These are phyloP conservation scores for Xiphorhynchus erythropygius DNA, from an alignment of 2,797 vertebrate genomes.

Conservation along the genomic window DNA sequence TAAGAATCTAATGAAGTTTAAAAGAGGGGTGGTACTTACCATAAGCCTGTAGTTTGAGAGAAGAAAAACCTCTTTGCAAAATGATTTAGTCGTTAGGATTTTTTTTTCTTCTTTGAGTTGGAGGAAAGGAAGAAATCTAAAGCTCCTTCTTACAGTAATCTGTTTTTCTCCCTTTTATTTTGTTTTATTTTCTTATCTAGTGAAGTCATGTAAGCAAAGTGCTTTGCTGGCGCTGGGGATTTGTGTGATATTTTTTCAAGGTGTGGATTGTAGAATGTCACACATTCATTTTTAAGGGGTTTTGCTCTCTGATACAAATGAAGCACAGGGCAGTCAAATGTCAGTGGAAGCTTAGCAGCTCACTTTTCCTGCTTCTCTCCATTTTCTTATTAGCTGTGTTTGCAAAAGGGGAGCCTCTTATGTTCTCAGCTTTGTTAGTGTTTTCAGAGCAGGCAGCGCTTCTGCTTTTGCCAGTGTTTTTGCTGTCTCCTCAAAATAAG, in stretches of 20 bases:
- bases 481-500: not conserved
- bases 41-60: slow-evolving; percentile 45
- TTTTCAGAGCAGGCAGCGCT: not conserved
- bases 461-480: slow-evolving; percentile 1
- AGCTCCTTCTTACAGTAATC: slow-evolving; percentile 47
- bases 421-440: not conserved
- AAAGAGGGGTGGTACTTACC: slow-evolving; percentile 3
- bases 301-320: slow-evolving; percentile 65
- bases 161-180: slow-evolving; percentile 60
- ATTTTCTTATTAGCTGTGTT: slow-evolving; percentile 14
- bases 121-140: slow-evolving; percentile 28
- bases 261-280: slow-evolving; percentile 74
- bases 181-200: slow-evolving; percentile 69
- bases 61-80: slow-evolving; percentile 50
- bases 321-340: slow-evolving; percentile 72
- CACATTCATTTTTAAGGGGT: slow-evolving; percentile 79
- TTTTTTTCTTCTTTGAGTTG: not conserved
- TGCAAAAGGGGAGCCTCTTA: slow-evolving; percentile 40
- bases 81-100: slow-evolving; percentile 33
- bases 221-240: slow-evolving; percentile 36
- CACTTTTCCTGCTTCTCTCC: slow-evolving; percentile 7
- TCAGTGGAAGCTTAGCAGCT: slow-evolving; percentile 60
- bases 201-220: slow-evolving; percentile 28
- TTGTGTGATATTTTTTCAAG: slow-evolving; percentile 69
- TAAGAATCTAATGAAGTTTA: not conserved